Evolutionary conservation across 2,888 invertebrate species (phyloP), one percentile per base, ranked within the genome.

Genomic region (Aporophyla lueneburgensis): DNA sequence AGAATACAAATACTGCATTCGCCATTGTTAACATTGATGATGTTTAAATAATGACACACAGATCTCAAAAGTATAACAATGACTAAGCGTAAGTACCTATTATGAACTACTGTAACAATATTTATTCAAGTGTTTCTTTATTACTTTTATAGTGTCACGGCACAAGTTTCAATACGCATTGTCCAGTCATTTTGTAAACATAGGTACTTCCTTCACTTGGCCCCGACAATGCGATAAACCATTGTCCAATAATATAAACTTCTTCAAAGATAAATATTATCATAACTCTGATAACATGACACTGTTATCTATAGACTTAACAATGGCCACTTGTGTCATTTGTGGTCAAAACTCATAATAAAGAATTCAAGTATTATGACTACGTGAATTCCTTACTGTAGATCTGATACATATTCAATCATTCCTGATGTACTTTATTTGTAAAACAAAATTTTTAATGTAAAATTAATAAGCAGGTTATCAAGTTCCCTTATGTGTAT

Each of bases 251-350:
- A 81, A 72, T 59, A 74, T 12, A 59, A 51, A 27, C 72, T 49
- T 54, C 65, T 70, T 71, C 46, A 68, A 78, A 62, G 85, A 75
- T 76, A 80, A 80, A 75, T 81, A 76, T 82, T 83, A 85, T 85
- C 86, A 16, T 12, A 70, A 61, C 40, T 65, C 24, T 56, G 72
- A 73, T 85, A 82, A 73, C 83, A 74, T 58, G 53, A 68, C 67
- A 58, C 24, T n/a, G 40, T 63, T 43, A 59, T 51, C 62, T 66
- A 49, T 10, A 33, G 12, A 66, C 62, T 58, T 46, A 73, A 82
- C 83, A 85, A 82, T 71, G 63, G 68, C 1, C 24, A 54, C 46
- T 63, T 65, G 40, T 81, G 46, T 71, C 66, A 43, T n/a, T 33
- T 33, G 21, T 33, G 12, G n/a, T 21, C 62, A 67, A 53, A 72